Evolutionary conservation across 2,888 invertebrate species (phyloP), one percentile per base, ranked within the genome.

Genomic region (Mimumesa dahlbomi): DNA sequence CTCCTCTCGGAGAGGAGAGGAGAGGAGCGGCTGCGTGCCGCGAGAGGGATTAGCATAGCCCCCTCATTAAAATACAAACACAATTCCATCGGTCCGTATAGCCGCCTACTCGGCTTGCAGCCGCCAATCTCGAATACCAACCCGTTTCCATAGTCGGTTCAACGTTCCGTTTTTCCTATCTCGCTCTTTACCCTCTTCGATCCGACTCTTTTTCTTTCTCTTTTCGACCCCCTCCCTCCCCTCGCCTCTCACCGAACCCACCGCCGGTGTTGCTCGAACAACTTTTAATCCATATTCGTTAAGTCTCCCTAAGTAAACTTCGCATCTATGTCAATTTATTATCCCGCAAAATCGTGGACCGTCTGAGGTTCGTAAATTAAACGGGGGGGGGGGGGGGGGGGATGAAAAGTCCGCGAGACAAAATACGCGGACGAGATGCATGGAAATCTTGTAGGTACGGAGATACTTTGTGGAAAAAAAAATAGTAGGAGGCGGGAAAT

Each of bases 1-100:
- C 69, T 45, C 45, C 42, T 13, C 54, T 2, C 53, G 71, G 52
- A 36, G 46, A 49, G 40, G 45, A 46, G 62, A 62, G 64, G 52
- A 65, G 62, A 58, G 65, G 62, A 63, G 69, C 62, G 72, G 57
- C 81, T 79, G 80, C 81, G 82, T 84, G 84, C 84, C 83, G 81
- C 79, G 80, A 82, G 75, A 77, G 67, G 85, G 87, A 89, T 89
- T 89, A 89, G 87, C 89, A 88, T 89, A 88, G 84, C 85, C 82
- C 82, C 85, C 87, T 88, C 88, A 87, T 89, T 88, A 89, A 88
- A 88, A 89, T 87, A 88, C 87, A 88, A 89, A 88, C 87, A 88
- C 87, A 83, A 84, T 84, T 79, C 80, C 80, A 82, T 83, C 80
- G 82, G 76, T 73, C 66, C 79, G 79, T 71, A 77, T 70, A 78